These are phyloP conservation scores for Phalacrocorax aristotelis DNA, from an alignment of 2,113 vertebrate species.

Conservation along the genomic window DNA sequence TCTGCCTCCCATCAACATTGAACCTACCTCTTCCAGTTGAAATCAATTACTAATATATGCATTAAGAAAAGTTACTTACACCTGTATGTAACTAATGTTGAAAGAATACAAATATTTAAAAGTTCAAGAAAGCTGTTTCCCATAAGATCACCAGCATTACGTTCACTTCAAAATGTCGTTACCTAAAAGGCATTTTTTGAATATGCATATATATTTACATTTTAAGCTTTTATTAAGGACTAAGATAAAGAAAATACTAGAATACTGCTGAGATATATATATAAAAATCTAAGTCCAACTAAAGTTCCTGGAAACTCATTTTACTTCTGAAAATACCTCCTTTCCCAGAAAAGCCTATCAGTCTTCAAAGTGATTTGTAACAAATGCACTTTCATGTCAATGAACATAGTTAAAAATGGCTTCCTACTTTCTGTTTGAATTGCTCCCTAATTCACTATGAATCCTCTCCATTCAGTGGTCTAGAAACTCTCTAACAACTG, in stretches of 20 bases:
- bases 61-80: background rate
- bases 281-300: background rate
- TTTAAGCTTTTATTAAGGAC: background rate
- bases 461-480: background rate
- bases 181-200: background rate
- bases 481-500: background rate
- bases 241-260: background rate
- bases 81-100: background rate
- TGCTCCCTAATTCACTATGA: conserved; percentile 18
- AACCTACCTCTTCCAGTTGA: background rate
- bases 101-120: background rate
- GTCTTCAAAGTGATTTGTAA: background rate
- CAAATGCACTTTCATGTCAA: background rate
- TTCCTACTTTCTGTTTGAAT: conserved; percentile 24
- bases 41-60: background rate
- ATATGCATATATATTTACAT: background rate
- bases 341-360: background rate
- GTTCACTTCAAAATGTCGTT: background rate
- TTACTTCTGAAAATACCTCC: background rate
- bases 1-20: background rate
- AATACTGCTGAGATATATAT: background rate
- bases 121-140: background rate
- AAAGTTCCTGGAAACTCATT: background rate
- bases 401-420: background rate
- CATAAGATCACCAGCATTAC: background rate